Evolutionary conservation across 2,797 vertebrate genomes (phyloP).

Genomic region (Poeciliopsis infans): DNA sequence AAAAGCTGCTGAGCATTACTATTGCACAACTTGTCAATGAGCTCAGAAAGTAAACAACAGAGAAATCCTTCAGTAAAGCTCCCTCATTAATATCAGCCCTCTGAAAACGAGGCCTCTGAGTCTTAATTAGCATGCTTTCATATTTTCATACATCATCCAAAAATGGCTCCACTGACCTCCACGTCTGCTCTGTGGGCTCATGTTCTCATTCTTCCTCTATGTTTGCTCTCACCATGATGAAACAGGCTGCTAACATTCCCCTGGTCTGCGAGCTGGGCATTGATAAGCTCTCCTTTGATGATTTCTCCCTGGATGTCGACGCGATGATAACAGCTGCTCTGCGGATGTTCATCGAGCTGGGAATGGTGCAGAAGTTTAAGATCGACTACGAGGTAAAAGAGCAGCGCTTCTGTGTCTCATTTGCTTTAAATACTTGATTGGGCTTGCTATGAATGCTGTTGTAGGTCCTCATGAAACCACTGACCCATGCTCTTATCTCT

Average conservation of each 20-base stretch:
- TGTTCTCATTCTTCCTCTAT: slow-evolving; percentile 24
- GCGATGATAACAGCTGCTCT: slow-evolving; percentile 97
- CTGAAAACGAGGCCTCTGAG: slow-evolving; percentile 57
- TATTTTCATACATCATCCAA: slow-evolving; percentile 57
- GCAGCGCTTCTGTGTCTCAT: background rate
- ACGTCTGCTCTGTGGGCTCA: slow-evolving; percentile 37
- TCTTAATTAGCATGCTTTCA: slow-evolving; percentile 69
- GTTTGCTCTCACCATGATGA: slow-evolving; percentile 9
- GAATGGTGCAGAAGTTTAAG: slow-evolving; percentile 99
- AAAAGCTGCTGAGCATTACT: slow-evolving; percentile 39
- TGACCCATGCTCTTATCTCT: slow-evolving; percentile 48
- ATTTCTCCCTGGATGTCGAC: slow-evolving; percentile 96
- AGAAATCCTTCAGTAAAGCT: slow-evolving; percentile 49
- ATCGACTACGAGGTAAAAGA: slow-evolving; percentile 96
- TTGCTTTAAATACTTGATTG: slow-evolving; percentile 27
- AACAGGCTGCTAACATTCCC: slow-evolving; percentile 95
- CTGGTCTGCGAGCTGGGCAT: slow-evolving; percentile 96
- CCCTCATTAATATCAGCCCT: slow-evolving; percentile 76
- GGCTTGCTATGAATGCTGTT: slow-evolving; percentile 8
- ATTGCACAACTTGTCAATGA: slow-evolving; percentile 59
- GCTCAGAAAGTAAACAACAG: slow-evolving; percentile 57
- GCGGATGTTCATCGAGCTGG: slow-evolving; percentile 98
- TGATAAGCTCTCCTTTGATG: slow-evolving; percentile 94
- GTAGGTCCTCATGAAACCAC: slow-evolving; percentile 13
- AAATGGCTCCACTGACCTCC: slow-evolving; percentile 61